These are phyloP conservation scores for Drosophila paracracens DNA, from an alignment of 2,888 invertebrate genomes.

Conservation along the genomic window DNA sequence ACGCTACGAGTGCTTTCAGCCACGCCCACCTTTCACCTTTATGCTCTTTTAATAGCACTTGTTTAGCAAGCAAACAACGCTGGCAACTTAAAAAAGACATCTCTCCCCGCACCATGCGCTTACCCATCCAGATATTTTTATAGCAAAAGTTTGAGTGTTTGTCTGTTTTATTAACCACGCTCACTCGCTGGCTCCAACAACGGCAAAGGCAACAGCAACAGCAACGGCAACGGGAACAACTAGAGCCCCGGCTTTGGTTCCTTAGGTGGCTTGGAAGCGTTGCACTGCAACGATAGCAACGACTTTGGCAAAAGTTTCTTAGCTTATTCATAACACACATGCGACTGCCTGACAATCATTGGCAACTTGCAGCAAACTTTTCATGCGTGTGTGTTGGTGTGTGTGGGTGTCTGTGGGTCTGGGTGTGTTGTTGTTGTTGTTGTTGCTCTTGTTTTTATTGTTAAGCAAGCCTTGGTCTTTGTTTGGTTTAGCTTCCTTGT, in stretches of 20 bases:
- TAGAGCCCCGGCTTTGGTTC: constrained; percentile 1
- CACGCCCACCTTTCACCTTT: constrained; percentile 66
- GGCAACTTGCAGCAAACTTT: constrained; percentile 45
- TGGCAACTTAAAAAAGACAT: constrained; percentile 65
- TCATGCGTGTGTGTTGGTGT: neutral
- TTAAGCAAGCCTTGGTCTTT: constrained; percentile 30
- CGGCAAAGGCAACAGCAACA: constrained; percentile 1
- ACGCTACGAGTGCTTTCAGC: constrained; percentile 31
- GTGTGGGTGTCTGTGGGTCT: neutral
- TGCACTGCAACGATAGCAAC: constrained; percentile 36
- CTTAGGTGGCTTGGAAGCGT: constrained; percentile 14
- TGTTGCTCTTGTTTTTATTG: constrained; percentile 29
- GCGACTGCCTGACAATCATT: constrained; percentile 55
- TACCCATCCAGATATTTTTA: constrained; percentile 74
- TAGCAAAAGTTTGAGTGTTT: constrained; percentile 82
- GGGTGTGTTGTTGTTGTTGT: constrained; percentile 10
- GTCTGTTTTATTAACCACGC: constrained; percentile 82
- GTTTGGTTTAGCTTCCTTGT: constrained; percentile 26
- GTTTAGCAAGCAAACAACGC: constrained; percentile 80
- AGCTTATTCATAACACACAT: constrained; percentile 72
- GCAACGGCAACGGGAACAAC: constrained; percentile 9
- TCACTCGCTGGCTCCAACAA: constrained; percentile 50
- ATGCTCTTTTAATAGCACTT: constrained; percentile 80
- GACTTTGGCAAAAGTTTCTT: constrained; percentile 63
- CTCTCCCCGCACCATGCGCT: constrained; percentile 4